Base-by-base conservation (phyloP, 2,113 vertebrate species). In the Rhagologus leucostigma region DNA sequence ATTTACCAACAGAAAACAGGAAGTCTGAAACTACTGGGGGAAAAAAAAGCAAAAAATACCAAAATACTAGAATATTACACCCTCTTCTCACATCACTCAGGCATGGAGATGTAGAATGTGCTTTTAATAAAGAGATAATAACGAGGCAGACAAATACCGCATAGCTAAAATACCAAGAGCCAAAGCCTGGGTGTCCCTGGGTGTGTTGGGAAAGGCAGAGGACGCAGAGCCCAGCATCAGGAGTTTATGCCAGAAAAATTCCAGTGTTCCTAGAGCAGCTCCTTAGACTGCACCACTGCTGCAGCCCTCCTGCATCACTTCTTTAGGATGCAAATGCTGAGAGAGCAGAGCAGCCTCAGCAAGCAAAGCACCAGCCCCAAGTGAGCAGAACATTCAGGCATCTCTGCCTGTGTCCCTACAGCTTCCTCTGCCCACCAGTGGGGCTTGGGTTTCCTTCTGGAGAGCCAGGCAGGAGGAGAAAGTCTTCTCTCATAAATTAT, bases 251-350 rank as follows among this genome's bases (percentile, higher is more conserved):
- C 46, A 68, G 63, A 41, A 74, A 49, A 69, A 70, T 32, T 65
- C 42, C 55, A 1, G 15, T 3, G 35, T 80, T 42, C 77, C 79
- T 70, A 27, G 30, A 53, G 73, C 46, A 50, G 67, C 82, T 87
- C 67, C 60, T 76, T 0, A 55, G 50, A 57, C 95, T 85, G 90
- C 82, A 94, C 41, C 29, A 5, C 44, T 33, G 59, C 94, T 91
- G 95, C 95, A 93, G 92, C 52, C 67, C 68, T 42, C 24, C 94
- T 87, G 91, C 89, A 85, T 32, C 91, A 79, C 84, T 81, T 44
- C n/a, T 37, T 57, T 7, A 26, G 91, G 93, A 65, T 83, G 92
- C 68, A 73, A 29, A 76, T 32, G 62, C 69, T 53, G 87, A 64
- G 53, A 62, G 35, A 84, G 78, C 74, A 35, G 65, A 85, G 73